Evolutionary conservation across 2,888 invertebrate genomes (phyloP).

Genomic region (Tiliacea citrago): DNA sequence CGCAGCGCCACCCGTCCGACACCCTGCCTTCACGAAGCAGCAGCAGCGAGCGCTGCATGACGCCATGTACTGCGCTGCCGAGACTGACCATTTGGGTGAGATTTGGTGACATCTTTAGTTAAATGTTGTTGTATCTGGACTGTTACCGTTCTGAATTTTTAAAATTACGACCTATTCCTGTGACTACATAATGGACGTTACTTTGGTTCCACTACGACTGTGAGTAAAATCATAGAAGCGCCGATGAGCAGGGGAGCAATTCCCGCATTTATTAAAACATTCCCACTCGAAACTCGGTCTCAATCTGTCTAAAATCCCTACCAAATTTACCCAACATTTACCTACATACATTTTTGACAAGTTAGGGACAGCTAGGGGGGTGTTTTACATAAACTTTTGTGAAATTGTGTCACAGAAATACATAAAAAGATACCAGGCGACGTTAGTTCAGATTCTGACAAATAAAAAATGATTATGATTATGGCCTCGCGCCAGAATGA

Average conservation of each 20-base stretch:
- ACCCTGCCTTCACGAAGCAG: constrained; percentile 92
- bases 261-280: neutral
- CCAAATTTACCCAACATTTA: no score
- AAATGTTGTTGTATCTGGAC: neutral
- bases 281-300: neutral
- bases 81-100: constrained; percentile 96
- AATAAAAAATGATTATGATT: no score
- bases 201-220: neutral
- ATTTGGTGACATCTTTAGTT: neutral
- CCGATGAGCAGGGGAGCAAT: neutral
- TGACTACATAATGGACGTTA: neutral
- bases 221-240: neutral
- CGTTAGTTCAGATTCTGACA: no score
- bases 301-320: neutral
- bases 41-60: constrained; percentile 97
- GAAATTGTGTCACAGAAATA: neutral
- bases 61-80: constrained; percentile 98
- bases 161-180: neutral
- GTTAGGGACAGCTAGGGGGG: no score
- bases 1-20: constrained; percentile 79
- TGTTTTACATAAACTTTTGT: neutral
- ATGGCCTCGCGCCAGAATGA: neutral
- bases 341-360: neutral
- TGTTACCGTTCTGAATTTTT: neutral
- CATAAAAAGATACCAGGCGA: neutral